Conservation (phyloP, 2,797 vertebrate species). For the Phrynocephalus guinanensis region DNA sequence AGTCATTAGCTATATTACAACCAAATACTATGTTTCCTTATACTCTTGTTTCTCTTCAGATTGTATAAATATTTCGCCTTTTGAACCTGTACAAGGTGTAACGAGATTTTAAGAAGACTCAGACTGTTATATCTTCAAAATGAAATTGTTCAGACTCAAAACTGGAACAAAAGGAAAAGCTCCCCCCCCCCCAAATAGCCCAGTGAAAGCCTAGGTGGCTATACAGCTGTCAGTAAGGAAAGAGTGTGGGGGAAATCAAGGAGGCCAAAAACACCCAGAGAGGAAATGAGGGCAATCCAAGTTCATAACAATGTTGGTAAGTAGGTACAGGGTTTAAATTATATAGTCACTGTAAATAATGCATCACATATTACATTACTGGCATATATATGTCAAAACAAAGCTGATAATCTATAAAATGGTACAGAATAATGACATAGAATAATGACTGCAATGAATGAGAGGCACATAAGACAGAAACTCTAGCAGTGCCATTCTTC, state of each 20-base stretch:
- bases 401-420: not conserved
- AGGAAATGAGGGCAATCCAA: not conserved
- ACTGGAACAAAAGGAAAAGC: not conserved
- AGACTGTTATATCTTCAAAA: not conserved
- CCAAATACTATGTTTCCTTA: too few species aligned
- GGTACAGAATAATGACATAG: not conserved
- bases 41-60: too few species aligned
- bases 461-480: not conserved
- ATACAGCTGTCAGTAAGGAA: not conserved
- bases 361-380: not conserved
- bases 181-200: not conserved
- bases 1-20: too few species aligned
- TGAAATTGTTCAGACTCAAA: not conserved
- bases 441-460: not conserved
- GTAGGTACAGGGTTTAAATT: not conserved
- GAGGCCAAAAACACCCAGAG: not conserved
- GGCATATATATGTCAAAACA: not conserved
- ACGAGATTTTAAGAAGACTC: not conserved
- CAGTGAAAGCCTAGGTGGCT: not conserved
- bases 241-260: not conserved
- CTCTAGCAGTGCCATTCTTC: not conserved
- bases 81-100: not conserved
- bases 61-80: not conserved
- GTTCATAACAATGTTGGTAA: not conserved
- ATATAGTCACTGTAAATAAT: not conserved